A percentile compares a stretch with the other conserved stretches of the same genome.
These are phyloP conservation scores for Danio rerio DNA, from an alignment of 2,113 vertebrate species.

Conservation along the genomic window DNA sequence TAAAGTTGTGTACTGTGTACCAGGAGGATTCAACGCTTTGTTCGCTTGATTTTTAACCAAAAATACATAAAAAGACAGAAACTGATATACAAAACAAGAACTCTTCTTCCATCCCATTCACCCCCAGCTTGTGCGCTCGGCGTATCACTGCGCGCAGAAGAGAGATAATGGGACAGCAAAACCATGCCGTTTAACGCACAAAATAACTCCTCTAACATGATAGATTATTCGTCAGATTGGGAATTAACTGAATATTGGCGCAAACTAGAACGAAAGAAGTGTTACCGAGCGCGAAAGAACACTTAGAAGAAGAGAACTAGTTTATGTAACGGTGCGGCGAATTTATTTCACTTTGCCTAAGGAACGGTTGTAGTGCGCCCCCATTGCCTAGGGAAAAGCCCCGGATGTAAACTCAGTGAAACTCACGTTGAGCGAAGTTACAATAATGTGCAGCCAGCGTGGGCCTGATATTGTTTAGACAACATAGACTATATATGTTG, in stretches of 20 bases:
- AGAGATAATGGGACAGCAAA: conserved; percentile 65
- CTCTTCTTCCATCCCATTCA: conserved; percentile 74
- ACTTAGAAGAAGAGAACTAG: conserved; percentile 76
- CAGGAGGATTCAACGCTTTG: conserved; percentile 25
- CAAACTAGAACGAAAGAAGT: background rate
- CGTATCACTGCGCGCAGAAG: conserved; percentile 65
- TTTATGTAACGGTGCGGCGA: conserved; percentile 84
- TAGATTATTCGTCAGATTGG: background rate
- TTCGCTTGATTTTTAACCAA: conserved; percentile 49
- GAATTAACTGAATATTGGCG: background rate
- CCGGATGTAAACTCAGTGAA: conserved; percentile 89
- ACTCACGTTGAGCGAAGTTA: conserved; percentile 85
- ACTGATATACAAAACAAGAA: conserved; percentile 74
- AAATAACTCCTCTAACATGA: conserved; percentile 17
- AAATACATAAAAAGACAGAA: conserved; percentile 65
- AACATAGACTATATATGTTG: background rate
- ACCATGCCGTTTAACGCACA: conserved; percentile 31
- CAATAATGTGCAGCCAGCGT: conserved; percentile 41
- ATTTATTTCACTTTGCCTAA: conserved; percentile 91
- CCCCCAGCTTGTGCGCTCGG: conserved; percentile 80
- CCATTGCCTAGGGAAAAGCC: conserved; percentile 88
- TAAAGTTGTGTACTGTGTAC: conserved; percentile 40
- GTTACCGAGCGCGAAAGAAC: conserved; percentile 24
- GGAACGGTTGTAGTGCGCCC: conserved; percentile 84
- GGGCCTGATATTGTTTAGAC: background rate